Evolutionary conservation across 2,113 vertebrate species (phyloP).

Genomic region (Protomyctophum bolini): DNA sequence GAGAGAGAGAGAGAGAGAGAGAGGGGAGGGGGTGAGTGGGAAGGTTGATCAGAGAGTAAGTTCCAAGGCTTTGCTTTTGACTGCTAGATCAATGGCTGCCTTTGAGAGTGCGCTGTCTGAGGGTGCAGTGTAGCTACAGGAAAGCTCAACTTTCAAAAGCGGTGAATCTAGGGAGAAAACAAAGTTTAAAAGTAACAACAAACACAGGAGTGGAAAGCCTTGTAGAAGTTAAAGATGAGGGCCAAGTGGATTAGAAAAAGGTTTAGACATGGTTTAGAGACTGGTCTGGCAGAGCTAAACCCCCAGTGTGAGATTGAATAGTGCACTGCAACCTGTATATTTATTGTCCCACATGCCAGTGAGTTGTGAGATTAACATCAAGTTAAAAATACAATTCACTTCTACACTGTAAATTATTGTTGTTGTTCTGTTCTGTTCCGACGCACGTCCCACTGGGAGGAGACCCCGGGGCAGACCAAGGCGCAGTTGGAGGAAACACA

Average conservation of each 20-base stretch:
- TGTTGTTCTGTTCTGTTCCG: no score
- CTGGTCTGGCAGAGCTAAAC: constrained; percentile 21
- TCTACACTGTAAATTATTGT: not conserved
- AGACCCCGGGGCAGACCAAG: no score
- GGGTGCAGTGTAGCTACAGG: constrained; percentile 72
- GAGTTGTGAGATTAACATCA: not conserved
- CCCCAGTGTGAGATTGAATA: constrained; percentile 3
- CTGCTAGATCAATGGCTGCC: constrained; percentile 82
- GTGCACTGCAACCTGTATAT: not conserved
- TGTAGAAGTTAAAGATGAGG: constrained; percentile 59
- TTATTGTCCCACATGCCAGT: not conserved
- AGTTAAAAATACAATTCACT: not conserved
- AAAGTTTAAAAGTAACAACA: constrained; percentile 81
- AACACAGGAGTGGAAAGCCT: constrained; percentile 68
- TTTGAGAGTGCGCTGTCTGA: constrained; percentile 80
- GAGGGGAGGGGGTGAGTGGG: constrained; percentile 70
- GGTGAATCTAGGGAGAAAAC: constrained; percentile 78
- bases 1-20: constrained; percentile 54
- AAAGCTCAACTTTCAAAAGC: constrained; percentile 79
- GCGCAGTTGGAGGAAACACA: no score
- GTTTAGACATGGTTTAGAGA: constrained; percentile 39
- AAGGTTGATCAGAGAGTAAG: constrained; percentile 79
- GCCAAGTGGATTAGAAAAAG: constrained; percentile 62
- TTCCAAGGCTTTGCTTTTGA: constrained; percentile 80
- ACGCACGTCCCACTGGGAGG: no score